Conservation (phyloP, 2,888 invertebrate genomes). For the Phymatocera aterrima region DNA sequence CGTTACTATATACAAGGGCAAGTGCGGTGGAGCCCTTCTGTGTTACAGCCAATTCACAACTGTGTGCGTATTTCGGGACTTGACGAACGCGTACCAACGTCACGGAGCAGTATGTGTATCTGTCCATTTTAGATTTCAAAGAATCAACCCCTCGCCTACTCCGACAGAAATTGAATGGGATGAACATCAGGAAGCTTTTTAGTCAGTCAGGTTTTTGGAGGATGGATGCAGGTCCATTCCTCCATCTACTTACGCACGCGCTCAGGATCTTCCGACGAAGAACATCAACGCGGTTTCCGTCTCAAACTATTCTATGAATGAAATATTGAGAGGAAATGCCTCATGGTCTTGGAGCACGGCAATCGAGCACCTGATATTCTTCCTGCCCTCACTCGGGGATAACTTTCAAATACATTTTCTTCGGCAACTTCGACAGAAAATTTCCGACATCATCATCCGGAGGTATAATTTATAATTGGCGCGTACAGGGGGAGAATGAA, state of each 20-base stretch:
- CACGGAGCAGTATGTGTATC: conserved; percentile 57
- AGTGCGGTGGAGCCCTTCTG: conserved; percentile 57
- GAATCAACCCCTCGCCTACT: conserved; percentile 37
- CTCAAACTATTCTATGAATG: neutral
- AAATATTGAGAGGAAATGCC: neutral
- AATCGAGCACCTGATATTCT: too few species aligned
- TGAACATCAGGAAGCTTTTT: conserved; percentile 42
- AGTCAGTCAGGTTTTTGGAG: conserved; percentile 1
- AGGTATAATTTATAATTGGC: neutral
- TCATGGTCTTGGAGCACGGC: neutral
- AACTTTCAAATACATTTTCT: neutral
- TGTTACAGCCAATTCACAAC: neutral
- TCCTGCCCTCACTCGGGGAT: neutral
- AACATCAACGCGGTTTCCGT: neutral
- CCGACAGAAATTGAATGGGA: conserved; percentile 36
- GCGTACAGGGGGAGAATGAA: neutral
- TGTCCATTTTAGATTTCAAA: conserved; percentile 59
- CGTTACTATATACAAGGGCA: conserved; percentile 59
- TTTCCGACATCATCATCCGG: neutral
- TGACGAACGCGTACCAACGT: neutral
- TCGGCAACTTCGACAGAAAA: neutral
- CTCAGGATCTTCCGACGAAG: too few species aligned
- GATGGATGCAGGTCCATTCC: neutral
- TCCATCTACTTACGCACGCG: neutral
- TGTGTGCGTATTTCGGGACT: neutral